phyloP scores from a whole-genome alignment of 2,888 invertebrate species.

The Rhamphomyia laevipes region DNA sequence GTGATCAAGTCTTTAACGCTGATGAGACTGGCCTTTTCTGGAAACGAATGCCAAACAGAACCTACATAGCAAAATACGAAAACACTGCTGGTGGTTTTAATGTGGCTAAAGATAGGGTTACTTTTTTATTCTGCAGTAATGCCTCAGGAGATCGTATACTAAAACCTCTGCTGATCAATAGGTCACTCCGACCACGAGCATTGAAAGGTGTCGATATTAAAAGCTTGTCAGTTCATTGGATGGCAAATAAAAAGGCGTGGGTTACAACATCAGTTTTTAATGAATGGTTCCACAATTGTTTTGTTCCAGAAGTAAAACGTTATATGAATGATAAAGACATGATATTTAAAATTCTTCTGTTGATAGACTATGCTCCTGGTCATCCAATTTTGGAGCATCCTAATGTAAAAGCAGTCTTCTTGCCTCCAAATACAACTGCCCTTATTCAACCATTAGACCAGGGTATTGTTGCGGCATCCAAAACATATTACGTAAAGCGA shows the following conservation, averaged over 20 bases:
- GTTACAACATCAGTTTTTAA: no score
- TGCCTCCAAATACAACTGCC: slow-evolving; percentile 20
- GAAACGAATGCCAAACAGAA: background rate
- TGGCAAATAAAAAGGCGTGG: background rate
- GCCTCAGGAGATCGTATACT: slow-evolving; percentile 19
- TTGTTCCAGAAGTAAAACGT: no score
- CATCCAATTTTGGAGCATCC: slow-evolving; percentile 1
- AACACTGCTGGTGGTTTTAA: background rate
- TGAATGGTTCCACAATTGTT: background rate
- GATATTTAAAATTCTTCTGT: background rate
- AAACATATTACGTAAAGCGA: slow-evolving; percentile 19
- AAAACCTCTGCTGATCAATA: slow-evolving; percentile 19
- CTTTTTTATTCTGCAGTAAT: slow-evolving; percentile 19
- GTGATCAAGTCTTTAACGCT: background rate
- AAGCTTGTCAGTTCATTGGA: slow-evolving; percentile 17
- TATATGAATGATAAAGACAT: background rate
- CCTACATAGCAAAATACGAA: background rate
- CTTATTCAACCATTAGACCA: slow-evolving; percentile 22
- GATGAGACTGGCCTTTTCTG: background rate
- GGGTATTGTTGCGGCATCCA: slow-evolving; percentile 23
- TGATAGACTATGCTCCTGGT: no score
- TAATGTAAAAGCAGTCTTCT: slow-evolving; percentile 17
- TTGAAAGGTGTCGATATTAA: slow-evolving; percentile 15
- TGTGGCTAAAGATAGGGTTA: slow-evolving; percentile 17
- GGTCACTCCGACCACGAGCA: slow-evolving; percentile 16